A percentile compares a stretch with the other conserved stretches of the same genome.
These are phyloP conservation scores for Anarsia innoxiella DNA, from an alignment of 2,888 invertebrate genomes.

Conservation along the genomic window DNA sequence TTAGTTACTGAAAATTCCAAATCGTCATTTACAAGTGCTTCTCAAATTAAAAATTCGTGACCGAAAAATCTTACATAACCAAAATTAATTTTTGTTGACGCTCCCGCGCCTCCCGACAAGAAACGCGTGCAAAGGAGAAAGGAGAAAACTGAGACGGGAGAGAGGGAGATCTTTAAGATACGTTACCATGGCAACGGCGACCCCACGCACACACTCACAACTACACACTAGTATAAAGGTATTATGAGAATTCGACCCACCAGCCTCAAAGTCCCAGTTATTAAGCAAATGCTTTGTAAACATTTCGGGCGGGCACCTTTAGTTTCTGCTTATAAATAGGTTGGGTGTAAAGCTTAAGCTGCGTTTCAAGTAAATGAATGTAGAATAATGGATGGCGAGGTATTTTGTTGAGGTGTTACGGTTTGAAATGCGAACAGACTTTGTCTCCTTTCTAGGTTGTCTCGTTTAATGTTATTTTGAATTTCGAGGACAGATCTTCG, in stretches of 20 bases:
- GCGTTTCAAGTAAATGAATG: slow-evolving; percentile 30
- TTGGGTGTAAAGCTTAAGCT: slow-evolving; percentile 57
- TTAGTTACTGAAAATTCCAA: too few species aligned
- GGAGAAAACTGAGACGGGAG: slow-evolving; percentile 71
- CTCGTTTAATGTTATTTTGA: too few species aligned
- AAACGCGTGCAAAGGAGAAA: slow-evolving; percentile 73
- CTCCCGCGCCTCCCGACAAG: slow-evolving; percentile 61
- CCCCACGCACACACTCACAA: slow-evolving; percentile 45
- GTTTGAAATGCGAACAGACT: too few species aligned
- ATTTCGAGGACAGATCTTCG: too few species aligned
- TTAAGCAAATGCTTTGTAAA: slow-evolving; percentile 75
- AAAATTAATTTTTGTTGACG: background rate
- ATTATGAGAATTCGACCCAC: slow-evolving; percentile 72
- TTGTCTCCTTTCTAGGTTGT: too few species aligned
- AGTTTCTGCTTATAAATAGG: slow-evolving; percentile 63
- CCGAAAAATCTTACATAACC: too few species aligned
- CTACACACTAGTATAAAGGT: slow-evolving; percentile 33
- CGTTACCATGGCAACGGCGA: slow-evolving; percentile 65
- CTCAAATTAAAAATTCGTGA: too few species aligned
- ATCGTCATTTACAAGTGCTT: too few species aligned
- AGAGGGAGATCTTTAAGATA: slow-evolving; percentile 74
- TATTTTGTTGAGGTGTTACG: too few species aligned
- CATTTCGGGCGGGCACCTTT: slow-evolving; percentile 69
- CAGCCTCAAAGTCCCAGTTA: slow-evolving; percentile 68
- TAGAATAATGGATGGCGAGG: slow-evolving; percentile 9